phyloP scores from a whole-genome alignment of 2,113 vertebrate genomes.

The Macrotis lagotis region DNA sequence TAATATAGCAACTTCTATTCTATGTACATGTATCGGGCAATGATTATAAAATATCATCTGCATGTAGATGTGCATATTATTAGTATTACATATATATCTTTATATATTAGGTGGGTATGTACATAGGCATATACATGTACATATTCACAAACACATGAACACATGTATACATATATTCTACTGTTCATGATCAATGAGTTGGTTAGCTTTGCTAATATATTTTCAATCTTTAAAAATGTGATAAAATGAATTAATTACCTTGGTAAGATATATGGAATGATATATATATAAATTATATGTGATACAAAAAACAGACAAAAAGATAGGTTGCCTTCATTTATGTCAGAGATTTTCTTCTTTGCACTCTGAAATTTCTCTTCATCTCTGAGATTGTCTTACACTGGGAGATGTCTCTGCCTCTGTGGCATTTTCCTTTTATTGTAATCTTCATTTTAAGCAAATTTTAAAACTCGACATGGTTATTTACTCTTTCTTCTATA shows the following conservation, averaged over 20 bases:
- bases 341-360: neutral
- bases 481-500: too few species aligned
- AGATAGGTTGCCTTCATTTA: neutral
- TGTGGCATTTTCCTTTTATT: neutral
- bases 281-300: neutral
- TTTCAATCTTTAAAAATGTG: constrained; percentile 5
- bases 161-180: neutral
- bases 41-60: neutral
- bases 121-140: neutral
- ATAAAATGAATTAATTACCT: fast-evolving
- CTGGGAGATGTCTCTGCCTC: neutral
- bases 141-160: neutral
- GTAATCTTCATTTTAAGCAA: neutral
- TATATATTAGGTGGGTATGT: too few species aligned
- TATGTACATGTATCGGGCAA: neutral
- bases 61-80: neutral
- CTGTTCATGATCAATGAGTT: neutral
- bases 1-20: neutral
- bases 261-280: neutral
- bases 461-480: neutral
- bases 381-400: neutral
- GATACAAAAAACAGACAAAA: neutral
- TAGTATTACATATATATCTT: neutral
- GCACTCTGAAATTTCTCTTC: neutral
- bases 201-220: neutral